A percentile compares a stretch with the other conserved stretches of the same genome.
Evolutionary conservation across 2,888 invertebrate species (phyloP).

Genomic region (Cantharis rufa): DNA sequence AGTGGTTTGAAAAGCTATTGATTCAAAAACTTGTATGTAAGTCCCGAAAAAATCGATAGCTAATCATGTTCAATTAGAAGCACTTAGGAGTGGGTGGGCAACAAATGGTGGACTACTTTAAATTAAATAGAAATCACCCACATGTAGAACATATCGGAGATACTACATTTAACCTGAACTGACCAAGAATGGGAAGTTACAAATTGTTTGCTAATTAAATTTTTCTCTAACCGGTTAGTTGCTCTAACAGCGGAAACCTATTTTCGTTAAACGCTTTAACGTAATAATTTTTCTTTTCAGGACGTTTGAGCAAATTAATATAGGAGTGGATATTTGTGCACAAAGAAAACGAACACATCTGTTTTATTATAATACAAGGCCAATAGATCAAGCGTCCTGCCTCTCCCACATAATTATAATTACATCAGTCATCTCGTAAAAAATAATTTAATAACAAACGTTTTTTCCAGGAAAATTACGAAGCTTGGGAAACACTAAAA

Average conservation of each 20-base stretch:
- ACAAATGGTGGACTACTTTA: not conserved
- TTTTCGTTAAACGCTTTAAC: not conserved
- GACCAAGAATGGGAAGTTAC: not conserved
- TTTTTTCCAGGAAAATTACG: not conserved
- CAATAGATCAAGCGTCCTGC: not conserved
- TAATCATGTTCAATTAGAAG: not conserved
- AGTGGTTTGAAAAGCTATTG: too few relatives aligned
- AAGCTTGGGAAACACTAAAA: not conserved
- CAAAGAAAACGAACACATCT: not conserved
- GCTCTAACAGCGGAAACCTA: not conserved
- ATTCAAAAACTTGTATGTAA: too few relatives aligned
- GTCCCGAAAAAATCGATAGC: not conserved
- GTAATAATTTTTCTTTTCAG: not conserved
- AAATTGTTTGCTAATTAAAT: not conserved
- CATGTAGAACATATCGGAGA: not conserved
- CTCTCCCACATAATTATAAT: slow-evolving; percentile 10
- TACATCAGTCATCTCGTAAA: slow-evolving; percentile 3
- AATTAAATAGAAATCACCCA: not conserved
- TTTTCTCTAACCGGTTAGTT: not conserved
- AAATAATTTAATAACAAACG: not conserved
- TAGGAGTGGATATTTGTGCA: not conserved
- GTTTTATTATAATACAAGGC: slow-evolving; percentile 10
- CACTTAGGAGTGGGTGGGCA: not conserved
- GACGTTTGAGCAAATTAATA: not conserved
- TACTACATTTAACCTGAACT: not conserved